Base-by-base conservation (phyloP, 2,113 vertebrate species). In the Galbula dea region DNA sequence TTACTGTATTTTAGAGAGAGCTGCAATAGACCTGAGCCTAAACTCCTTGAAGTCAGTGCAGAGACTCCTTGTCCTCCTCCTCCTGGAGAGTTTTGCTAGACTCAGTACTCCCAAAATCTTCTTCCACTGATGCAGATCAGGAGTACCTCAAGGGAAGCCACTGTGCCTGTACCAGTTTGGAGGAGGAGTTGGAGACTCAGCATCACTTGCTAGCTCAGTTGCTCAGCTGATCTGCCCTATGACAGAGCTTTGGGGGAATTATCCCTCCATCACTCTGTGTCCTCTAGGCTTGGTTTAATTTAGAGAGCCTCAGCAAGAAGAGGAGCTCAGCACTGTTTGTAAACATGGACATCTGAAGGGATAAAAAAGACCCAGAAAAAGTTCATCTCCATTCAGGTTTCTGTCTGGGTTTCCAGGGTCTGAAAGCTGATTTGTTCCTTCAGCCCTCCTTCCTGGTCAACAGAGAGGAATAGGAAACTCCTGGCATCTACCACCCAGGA, bases 91-190 rank as follows among this genome's bases (percentile, higher is more conserved):
- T 32, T 73, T 49, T 55, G 29, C 36, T 11, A 49, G 20, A 45
- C 32, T 49, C 41, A n/a, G n/a, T 30, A 12, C 24, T 46, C 37
- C 9, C 45, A 65, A 52, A 48, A 30, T 32, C 59, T 26, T 54
- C 30, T 66, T 81, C 23, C 36, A 13, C 14, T 19, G 26, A 15
- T 16, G 36, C 11, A 32, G 48, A 13, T 24, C 48, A 39, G 72
- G 24, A 57, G 11, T 9, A 68, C 15, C 54, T 62, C 29, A 36
- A 32, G 29, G 54, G 83, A 68, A 34, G 21, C 30, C 0, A 3
- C 15, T 20, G 46, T 34, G 32, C 1, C 0, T 9, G 24, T 12
- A 22, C 9, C 0, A 2, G 37, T 67, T 32, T 46, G 45, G 24
- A 83, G 37, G 11, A 74, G 61, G 32, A 10, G 15, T 3, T 0